Evolutionary conservation across 2,797 vertebrate species (phyloP).

Genomic region (Oreortyx pictus): DNA sequence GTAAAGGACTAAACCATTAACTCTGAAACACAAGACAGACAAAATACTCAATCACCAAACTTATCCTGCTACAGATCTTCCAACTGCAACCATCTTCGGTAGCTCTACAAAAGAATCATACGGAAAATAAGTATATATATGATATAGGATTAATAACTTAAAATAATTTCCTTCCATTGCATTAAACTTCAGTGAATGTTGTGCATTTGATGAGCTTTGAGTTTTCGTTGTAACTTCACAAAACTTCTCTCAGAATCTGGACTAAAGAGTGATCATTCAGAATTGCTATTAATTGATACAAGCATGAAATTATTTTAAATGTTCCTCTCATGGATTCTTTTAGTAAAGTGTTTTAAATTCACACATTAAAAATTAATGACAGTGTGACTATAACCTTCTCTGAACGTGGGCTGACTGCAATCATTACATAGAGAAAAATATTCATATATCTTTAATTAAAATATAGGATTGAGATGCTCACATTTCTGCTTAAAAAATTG

Average conservation of each 20-base stretch:
- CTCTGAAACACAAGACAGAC: background rate
- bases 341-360: slow-evolving; percentile 73
- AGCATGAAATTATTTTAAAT: slow-evolving; percentile 69
- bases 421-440: slow-evolving; percentile 42
- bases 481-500: background rate
- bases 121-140: slow-evolving; percentile 16
- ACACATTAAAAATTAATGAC: slow-evolving; percentile 70
- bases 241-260: slow-evolving; percentile 56
- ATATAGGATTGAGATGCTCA: background rate
- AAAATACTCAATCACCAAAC: background rate
- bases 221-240: slow-evolving; percentile 54
- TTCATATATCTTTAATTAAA: slow-evolving; percentile 56
- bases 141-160: slow-evolving; percentile 24
- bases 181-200: slow-evolving; percentile 52
- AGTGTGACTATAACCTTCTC: slow-evolving; percentile 31
- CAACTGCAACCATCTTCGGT: rapidly evolving
- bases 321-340: slow-evolving; percentile 65
- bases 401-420: slow-evolving; percentile 45
- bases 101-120: background rate
- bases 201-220: slow-evolving; percentile 40
- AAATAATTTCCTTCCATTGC: slow-evolving; percentile 23
- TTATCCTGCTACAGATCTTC: background rate
- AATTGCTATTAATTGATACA: slow-evolving; percentile 60
- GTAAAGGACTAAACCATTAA: background rate
- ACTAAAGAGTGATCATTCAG: slow-evolving; percentile 5